Conservation (phyloP, 2,888 invertebrate species). For the Pogonocherus hispidulus region DNA sequence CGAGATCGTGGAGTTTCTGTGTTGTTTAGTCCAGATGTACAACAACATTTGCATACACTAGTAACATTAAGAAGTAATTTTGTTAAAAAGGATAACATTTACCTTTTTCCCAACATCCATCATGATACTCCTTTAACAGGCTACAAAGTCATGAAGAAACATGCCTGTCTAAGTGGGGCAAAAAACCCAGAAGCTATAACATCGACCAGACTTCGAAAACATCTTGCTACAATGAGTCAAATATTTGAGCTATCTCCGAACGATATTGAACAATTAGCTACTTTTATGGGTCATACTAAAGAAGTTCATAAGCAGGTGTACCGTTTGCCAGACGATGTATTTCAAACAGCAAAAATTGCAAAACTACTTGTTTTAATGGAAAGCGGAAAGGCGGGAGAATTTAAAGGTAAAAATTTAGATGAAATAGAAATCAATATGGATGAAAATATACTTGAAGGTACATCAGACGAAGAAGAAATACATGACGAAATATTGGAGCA, state of each 20-base stretch:
- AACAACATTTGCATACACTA: background rate
- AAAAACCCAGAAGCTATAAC: conserved; percentile 48
- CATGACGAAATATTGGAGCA: background rate
- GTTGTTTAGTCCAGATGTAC: background rate
- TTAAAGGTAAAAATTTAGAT: conserved; percentile 45
- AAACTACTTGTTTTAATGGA: conserved; percentile 49
- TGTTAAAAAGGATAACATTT: background rate
- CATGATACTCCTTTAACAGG: conserved; percentile 32
- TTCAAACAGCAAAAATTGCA: conserved; percentile 46
- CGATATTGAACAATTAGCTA: conserved; percentile 50
- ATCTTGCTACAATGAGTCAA: conserved; percentile 50
- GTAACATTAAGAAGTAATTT: background rate
- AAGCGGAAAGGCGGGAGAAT: conserved; percentile 42
- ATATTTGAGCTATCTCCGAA: conserved; percentile 45
- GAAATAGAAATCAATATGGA: conserved; percentile 46
- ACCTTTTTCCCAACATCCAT: background rate
- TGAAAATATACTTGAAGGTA: conserved; percentile 26
- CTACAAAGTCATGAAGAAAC: conserved; percentile 50
- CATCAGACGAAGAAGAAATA: background rate
- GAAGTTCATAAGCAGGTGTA: conserved; percentile 44
- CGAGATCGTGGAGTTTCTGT: background rate
- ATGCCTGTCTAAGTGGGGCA: conserved; percentile 44
- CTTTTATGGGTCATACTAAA: conserved; percentile 52
- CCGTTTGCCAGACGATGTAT: conserved; percentile 37
- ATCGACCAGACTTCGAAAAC: conserved; percentile 48